These are phyloP conservation scores for Suncus etruscus DNA, from an alignment of 2,113 vertebrate species.

Conservation along the genomic window DNA sequence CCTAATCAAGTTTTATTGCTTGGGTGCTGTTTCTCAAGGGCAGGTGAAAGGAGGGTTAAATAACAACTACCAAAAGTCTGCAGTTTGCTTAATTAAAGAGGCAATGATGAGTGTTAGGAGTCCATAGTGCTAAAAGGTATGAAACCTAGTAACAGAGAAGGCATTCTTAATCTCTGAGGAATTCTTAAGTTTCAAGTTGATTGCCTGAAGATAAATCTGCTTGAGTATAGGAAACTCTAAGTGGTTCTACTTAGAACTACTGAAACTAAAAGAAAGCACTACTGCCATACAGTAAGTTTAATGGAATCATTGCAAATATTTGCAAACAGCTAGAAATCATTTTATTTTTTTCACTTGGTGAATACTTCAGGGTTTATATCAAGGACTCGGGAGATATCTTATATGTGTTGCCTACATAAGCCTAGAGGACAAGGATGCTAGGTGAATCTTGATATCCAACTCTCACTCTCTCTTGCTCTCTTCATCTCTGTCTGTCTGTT, in stretches of 20 bases:
- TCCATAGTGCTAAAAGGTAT: neutral
- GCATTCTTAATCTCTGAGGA: neutral
- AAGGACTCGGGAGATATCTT: neutral
- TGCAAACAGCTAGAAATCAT: neutral
- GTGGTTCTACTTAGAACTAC: neutral
- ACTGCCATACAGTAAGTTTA: neutral
- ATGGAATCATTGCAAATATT: neutral
- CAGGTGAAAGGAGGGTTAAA: too few species aligned
- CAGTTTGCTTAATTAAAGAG: neutral
- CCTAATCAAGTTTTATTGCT: neutral
- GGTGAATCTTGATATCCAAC: too few species aligned
- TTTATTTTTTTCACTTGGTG: neutral
- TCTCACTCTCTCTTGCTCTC: neutral
- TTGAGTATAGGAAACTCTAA: neutral
- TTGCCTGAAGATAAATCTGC: neutral
- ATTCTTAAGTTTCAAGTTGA: neutral
- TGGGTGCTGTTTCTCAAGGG: neutral
- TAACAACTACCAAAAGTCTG: neutral
- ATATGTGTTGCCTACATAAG: neutral
- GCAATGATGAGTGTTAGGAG: neutral
- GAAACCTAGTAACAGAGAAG: neutral
- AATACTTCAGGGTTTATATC: neutral
- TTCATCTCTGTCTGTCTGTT: too few species aligned
- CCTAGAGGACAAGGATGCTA: neutral
- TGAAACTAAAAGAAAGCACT: neutral